Conservation (phyloP, 2,888 invertebrate genomes). For the Silvanus unidentatus region DNA sequence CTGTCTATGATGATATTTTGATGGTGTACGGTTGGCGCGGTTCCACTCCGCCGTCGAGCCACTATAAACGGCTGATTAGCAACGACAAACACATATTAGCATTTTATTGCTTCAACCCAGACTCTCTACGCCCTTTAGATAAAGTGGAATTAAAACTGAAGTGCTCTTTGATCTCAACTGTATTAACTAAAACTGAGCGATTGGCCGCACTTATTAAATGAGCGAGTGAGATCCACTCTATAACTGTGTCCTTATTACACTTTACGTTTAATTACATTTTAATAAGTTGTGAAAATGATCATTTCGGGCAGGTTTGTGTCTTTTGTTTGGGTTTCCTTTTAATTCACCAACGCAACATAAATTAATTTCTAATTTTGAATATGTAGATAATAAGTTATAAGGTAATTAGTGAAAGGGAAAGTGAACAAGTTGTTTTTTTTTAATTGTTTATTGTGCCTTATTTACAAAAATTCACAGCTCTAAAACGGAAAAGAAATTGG, state of each 20-base stretch:
- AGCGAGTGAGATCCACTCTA: conserved; percentile 30
- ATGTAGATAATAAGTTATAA: no score
- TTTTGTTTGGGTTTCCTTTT: conserved; percentile 37
- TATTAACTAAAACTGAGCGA: conserved; percentile 46
- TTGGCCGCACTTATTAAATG: conserved; percentile 46
- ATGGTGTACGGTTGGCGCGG: no score
- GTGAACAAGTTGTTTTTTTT: conserved; percentile 15
- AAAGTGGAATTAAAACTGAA: conserved; percentile 55
- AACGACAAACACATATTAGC: conserved; percentile 64
- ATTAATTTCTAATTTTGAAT: no score
- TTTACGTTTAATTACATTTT: conserved; percentile 26
- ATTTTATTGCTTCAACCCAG: conserved; percentile 58
- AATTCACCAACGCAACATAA: conserved; percentile 35
- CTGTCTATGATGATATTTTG: no score
- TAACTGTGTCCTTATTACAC: conserved; percentile 15
- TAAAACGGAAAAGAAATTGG: conserved; percentile 37
- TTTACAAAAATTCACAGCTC: conserved; percentile 47
- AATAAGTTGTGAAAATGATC: conserved; percentile 40
- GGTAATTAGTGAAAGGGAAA: no score
- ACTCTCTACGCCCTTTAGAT: conserved; percentile 49
- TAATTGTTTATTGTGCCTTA: conserved; percentile 42
- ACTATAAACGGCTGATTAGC: conserved; percentile 53
- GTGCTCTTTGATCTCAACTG: conserved; percentile 50
- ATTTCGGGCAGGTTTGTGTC: conserved; percentile 33
- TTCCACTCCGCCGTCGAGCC: conserved; percentile 31